A percentile compares a stretch with the other conserved stretches of the same genome.
These are phyloP conservation scores for Helicoverpa assulta DNA, from an alignment of 2,888 invertebrate species.

Conservation along the genomic window DNA sequence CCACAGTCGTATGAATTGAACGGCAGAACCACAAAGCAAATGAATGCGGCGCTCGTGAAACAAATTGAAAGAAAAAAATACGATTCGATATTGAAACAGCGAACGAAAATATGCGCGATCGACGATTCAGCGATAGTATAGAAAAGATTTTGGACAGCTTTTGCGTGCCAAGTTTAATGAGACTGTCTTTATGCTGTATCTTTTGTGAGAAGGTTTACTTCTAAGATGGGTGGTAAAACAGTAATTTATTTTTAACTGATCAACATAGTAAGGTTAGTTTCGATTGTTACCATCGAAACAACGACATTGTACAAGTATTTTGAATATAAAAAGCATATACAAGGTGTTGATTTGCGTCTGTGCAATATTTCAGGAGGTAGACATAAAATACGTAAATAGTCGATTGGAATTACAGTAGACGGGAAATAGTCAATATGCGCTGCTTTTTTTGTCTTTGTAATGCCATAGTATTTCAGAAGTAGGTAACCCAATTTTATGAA, in stretches of 20 bases:
- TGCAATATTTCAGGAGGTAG: too few species aligned
- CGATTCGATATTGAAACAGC: constrained; percentile 60
- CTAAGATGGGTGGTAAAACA: not conserved
- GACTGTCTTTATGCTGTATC: constrained; percentile 17
- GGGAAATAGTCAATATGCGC: too few species aligned
- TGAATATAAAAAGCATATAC: too few species aligned
- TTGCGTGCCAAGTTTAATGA: constrained; percentile 16
- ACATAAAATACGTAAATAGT: too few species aligned
- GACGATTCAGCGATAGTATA: constrained; percentile 34
- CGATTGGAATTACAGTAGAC: too few species aligned
- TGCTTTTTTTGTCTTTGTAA: too few species aligned
- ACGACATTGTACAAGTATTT: too few species aligned
- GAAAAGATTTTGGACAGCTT: constrained; percentile 48
- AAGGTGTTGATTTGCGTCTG: too few species aligned
- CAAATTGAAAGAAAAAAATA: constrained; percentile 62
- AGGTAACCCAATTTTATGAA: too few species aligned
- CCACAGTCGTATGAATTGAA: constrained; percentile 64
- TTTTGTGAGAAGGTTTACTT: constrained; percentile 5
- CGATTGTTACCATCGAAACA: too few species aligned
- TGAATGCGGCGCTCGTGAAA: constrained; percentile 62
- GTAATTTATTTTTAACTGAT: not conserved
- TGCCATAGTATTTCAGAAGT: too few species aligned
- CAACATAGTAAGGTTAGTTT: too few species aligned
- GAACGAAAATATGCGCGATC: constrained; percentile 54
- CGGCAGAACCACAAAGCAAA: constrained; percentile 67